Evolutionary conservation across 2,113 vertebrate species (phyloP), one percentile per base, ranked within the genome.

Genomic region (human (Homo sapiens)): DNA sequence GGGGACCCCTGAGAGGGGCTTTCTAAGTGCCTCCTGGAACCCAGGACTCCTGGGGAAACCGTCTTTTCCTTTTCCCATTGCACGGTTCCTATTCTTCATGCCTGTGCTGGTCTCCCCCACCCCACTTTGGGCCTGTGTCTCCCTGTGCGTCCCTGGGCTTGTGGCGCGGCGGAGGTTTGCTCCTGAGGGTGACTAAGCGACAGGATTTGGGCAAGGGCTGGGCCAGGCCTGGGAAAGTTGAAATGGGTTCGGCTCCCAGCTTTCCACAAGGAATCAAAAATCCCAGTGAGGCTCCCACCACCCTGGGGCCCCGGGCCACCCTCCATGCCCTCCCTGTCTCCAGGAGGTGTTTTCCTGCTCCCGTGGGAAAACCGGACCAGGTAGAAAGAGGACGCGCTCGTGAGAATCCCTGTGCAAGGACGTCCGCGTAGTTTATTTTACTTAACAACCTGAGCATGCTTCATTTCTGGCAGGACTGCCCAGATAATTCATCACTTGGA

Each of bases 321-420:
- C 48, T 5, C 6, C 22, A 32, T 20, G 38, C 55, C 61, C 43
- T 6, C 66, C 16, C 30, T 35, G 13, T 10, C 5, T 8, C 30
- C 17, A 3, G 81, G 61, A 35, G 76, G 59, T 38, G 32, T 3
- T 6, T 5, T 66, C 52, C 25, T 55, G 12, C 18, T 6, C 0
- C 22, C 68, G 5, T n/a, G 2, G 6, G 40, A 32, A 14, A 68
- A 55, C 90, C 40, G 32, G 61, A 0, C 20, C n/a, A 30, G 25
- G 55, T 0, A 55, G 61, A n/a, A 30, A 25, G 1, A n/a, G 14
- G 1, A 22, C 48, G 43, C 4, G 0, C 16, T 68, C 1, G 0
- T 8, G 4, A 4, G 48, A 2, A 5, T 9, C 52, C 5, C 0
- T 0, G 0, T 22, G 3, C n/a, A 4, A 78, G 61, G 80, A 13